Evolutionary conservation across 2,113 vertebrate species (phyloP), one percentile per base, ranked within the genome.

Genomic region (Engystomops pustulosus): DNA sequence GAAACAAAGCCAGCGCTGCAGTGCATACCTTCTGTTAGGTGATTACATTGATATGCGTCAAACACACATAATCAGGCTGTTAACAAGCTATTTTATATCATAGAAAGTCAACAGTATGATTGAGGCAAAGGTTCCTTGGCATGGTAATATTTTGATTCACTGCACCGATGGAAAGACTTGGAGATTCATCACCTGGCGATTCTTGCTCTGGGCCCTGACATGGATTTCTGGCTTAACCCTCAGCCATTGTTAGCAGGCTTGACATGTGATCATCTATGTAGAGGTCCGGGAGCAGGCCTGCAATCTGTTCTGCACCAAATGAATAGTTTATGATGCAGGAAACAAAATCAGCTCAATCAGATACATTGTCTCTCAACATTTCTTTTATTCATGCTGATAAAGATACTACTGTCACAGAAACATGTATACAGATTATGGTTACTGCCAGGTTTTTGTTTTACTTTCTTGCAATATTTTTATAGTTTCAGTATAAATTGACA

Each of bases 1-100:
- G 78, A 80, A 67, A 68, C 47, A 62, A 23, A 45, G 49, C 20
- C 47, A 25, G 45, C 23, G n/a, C 18, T 20, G 30, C 18, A 38
- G 79, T 70, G 79, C 65, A 81, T 67, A 27, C 79, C 79, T 81
- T 81, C 79, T 81, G 79, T 55, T 70, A 44, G 79, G 79, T 71
- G 79, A 71, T 81, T 70, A 70, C 34, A 71, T 53, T 25, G 32
- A 53, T 70, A 18, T 70, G 65, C 79, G 79, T 81, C 79, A 81
- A 34, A 20, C 62, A 49, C 62, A 51, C 25, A 81, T 38, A 55
- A 55, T 55, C 34, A 38, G 49, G 67, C 79, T 25, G 30, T 81
- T 71, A 20, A 81, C 45, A 38, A 25, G 67, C 44, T 41, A 51
- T 81, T 81, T 81, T 81, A 81, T 81, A 17, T 20, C 30, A 49